Evolutionary conservation across 1,140 invertebrate species (phyloP).

Genomic region (Trichomalopsis sarcophagae): DNA sequence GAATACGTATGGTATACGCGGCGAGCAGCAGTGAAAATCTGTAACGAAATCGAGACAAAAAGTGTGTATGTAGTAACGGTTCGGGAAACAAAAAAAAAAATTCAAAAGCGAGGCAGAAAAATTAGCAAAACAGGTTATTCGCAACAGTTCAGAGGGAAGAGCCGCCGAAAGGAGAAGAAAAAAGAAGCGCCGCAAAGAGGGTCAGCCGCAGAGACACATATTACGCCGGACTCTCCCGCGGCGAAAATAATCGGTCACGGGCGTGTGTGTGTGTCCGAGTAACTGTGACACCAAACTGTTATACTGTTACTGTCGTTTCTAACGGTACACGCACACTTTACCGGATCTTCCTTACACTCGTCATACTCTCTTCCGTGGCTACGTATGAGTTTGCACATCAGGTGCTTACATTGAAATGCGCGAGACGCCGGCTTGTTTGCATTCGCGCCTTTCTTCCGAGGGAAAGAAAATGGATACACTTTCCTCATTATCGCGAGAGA

Average conservation of each 20-base stretch:
- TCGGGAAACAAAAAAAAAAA: too few species aligned
- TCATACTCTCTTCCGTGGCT: too few species aligned
- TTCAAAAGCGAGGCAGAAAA: too few species aligned
- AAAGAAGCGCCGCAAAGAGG: not conserved
- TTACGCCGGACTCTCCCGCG: not conserved
- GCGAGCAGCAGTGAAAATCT: too few species aligned
- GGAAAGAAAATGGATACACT: not conserved
- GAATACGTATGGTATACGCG: too few species aligned
- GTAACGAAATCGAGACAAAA: too few species aligned
- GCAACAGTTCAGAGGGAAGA: too few species aligned
- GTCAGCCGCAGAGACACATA: not conserved
- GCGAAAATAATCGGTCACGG: slow-evolving; percentile 40
- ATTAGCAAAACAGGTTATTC: too few species aligned
- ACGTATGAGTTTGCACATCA: not conserved
- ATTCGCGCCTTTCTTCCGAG: not conserved
- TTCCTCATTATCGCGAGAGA: not conserved
- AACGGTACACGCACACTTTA: slow-evolving; percentile 36
- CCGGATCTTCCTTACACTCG: not conserved
- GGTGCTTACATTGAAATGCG: not conserved
- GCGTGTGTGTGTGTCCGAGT: slow-evolving; percentile 57
- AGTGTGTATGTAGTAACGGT: too few species aligned
- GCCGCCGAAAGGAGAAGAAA: not conserved
- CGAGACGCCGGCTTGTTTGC: not conserved
- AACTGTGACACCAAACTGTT: slow-evolving; percentile 54
- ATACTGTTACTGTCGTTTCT: slow-evolving; percentile 51